Evolutionary conservation across 2,113 vertebrate species (phyloP), one percentile per base, ranked within the genome.

Genomic region (Ochotona princeps): DNA sequence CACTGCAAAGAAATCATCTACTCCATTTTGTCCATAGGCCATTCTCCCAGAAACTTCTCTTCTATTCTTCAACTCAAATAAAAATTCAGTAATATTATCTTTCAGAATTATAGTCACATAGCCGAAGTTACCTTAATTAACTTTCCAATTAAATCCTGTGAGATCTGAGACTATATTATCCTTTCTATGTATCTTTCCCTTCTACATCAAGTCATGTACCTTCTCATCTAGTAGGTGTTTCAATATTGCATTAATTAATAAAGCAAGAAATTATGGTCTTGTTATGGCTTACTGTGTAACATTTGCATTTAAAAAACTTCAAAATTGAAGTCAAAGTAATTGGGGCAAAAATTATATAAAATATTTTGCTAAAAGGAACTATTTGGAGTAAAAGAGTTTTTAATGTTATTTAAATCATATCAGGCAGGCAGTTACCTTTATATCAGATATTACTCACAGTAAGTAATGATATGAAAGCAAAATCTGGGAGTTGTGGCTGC

Each of bases 251-350:
- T 54, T 80, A 70, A 83, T 26, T 85, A 61, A 81, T 57, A 69
- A 85, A 95, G 63, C 18, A 54, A 66, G 17, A 76, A 72, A 93
- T 25, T 35, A 49, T 30, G 47, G 26, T 65, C 26, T 69, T 80
- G 4, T 54, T 67, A 79, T 67, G 60, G 11, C 10, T 61, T 44
- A 66, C 13, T 26, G 70, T 86, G 66, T 20, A 78, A 32, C 21
- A 75, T 90, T 78, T 89, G 3, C 4, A 38, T 75, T 85, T 76
- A 1, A 84, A 93, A 84, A 80, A 76, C n/a, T 73, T 57, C 15
- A 83, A 79, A 1, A 49, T 1, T 83, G 66, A 91, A 80, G 2
- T 6, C 44, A 85, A 85, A 85, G 32, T 8, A 92, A 85, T 82
- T 89, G 6, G 65, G 44, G 21, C 17, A 38, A 57, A 28, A 20